These are phyloP conservation scores for Chromobotia macracanthus DNA, from an alignment of 2,797 vertebrate species.

Conservation along the genomic window DNA sequence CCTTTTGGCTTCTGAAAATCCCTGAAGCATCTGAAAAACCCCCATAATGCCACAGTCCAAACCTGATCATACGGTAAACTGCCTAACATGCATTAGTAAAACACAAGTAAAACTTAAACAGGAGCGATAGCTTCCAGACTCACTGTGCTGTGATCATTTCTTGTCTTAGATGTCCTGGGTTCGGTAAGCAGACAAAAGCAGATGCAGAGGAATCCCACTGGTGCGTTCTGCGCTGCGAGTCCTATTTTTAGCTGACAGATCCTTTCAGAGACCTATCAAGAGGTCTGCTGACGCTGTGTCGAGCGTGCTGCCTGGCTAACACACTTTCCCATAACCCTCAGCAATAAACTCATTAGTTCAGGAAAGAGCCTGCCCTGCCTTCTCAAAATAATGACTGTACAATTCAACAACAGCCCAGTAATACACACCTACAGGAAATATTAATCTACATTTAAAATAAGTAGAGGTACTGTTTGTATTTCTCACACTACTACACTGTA, in stretches of 20 bases:
- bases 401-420: neutral
- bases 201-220: neutral
- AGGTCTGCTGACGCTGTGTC: neutral
- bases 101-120: neutral
- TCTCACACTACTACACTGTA: neutral
- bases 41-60: neutral
- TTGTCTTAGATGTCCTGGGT: constrained; percentile 17
- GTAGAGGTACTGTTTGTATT: too few relatives aligned
- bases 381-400: neutral
- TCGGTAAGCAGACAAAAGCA: constrained; percentile 25
- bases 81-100: neutral
- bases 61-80: neutral
- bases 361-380: neutral
- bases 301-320: constrained; percentile 10
- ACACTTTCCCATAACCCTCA: constrained; percentile 25
- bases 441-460: neutral
- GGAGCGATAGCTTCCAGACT: neutral
- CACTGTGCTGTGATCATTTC: neutral
- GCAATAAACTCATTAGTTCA: constrained; percentile 22
- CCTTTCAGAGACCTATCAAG: constrained; percentile 32
- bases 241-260: constrained; percentile 44
- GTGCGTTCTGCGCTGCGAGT: neutral
- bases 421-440: neutral
- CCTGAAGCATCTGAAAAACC: neutral
- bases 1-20: neutral